Evolutionary conservation across 2,888 invertebrate species (phyloP), one percentile per base, ranked within the genome.

Genomic region (Pollenia angustigena): DNA sequence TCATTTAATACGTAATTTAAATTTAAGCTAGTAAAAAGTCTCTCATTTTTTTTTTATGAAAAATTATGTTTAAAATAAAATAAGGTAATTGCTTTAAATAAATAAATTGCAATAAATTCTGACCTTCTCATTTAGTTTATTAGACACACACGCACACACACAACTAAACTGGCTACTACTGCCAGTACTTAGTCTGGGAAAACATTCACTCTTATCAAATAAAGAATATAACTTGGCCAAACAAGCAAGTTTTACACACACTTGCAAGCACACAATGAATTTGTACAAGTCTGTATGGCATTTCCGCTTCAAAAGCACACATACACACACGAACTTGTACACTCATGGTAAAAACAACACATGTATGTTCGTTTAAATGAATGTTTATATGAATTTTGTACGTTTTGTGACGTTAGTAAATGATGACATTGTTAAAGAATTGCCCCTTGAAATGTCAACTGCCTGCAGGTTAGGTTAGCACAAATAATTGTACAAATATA

Each of bases 361-460:
- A 66, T 83, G 32, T 62, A 42, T 46, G n/a, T 76, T 9, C 12
- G 76, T 48, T 58, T 7, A 18, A 69, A 71, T 66, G 7, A 14
- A 6, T 68, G 42, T 79, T 58, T 58, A 50, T 52, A 44, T 48
- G 40, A n/a, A 68, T 58, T 50, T 79, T 54, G 68, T 78, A 74
- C 64, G 44, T 79, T 85, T 71, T 87, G 74, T 74, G 85, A 83
- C 86, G 85, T 88, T 88, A 88, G 87, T 84, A 85, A 81, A 85
- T 86, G 88, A 87, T 88, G 89, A 89, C 88, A 88, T 87, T 88
- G 88, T 85, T 89, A 88, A 89, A 86, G 88, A 88, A 89, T 88
- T 88, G 89, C 88, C 89, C 86, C 88, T 89, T 89, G 85, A 89
- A 88, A 89, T 89, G 87, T 85, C 86, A 88, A 85, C 85, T 85